Conservation (phyloP, 2,888 invertebrate genomes). For the Deilephila porcellus region DNA sequence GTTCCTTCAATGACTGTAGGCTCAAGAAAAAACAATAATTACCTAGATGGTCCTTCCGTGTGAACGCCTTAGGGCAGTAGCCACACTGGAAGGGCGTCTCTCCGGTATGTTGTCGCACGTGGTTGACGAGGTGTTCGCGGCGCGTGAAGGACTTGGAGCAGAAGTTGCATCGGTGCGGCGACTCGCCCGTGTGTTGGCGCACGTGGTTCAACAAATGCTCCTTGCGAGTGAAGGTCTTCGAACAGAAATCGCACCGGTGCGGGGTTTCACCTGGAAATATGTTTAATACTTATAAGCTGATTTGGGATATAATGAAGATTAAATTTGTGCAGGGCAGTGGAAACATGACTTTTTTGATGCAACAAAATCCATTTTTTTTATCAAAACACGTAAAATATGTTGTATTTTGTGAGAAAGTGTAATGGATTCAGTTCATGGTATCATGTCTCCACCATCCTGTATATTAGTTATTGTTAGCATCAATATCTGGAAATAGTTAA, state of each 20-base stretch:
- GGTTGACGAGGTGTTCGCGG: conserved; percentile 94
- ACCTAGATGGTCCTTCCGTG: conserved; percentile 91
- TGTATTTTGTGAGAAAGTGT: too few relatives aligned
- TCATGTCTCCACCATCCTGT: too few relatives aligned
- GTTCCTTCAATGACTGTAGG: too few relatives aligned
- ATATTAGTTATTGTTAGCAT: background rate
- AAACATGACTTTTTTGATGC: too few relatives aligned
- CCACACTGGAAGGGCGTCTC: conserved; percentile 92
- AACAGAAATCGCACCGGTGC: conserved; percentile 91
- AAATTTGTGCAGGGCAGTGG: background rate
- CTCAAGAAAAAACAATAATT: conserved; percentile 29
- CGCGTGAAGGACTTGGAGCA: conserved; percentile 95
- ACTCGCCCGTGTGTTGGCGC: conserved; percentile 91
- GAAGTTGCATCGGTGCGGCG: conserved; percentile 93
- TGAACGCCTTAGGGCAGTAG: conserved; percentile 94
- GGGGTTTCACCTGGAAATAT: conserved; percentile 87
- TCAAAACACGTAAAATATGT: too few relatives aligned
- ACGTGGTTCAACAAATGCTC: conserved; percentile 91
- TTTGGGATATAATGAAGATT: background rate
- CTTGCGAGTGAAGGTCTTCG: conserved; percentile 91
- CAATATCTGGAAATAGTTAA: too few relatives aligned
- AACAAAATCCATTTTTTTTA: too few relatives aligned
- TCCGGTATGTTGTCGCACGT: conserved; percentile 92
- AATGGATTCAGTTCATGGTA: too few relatives aligned
- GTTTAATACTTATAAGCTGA: background rate